Evolutionary conservation across 2,113 vertebrate genomes (phyloP).

Genomic region (Dicerorhinus sumatrensis): DNA sequence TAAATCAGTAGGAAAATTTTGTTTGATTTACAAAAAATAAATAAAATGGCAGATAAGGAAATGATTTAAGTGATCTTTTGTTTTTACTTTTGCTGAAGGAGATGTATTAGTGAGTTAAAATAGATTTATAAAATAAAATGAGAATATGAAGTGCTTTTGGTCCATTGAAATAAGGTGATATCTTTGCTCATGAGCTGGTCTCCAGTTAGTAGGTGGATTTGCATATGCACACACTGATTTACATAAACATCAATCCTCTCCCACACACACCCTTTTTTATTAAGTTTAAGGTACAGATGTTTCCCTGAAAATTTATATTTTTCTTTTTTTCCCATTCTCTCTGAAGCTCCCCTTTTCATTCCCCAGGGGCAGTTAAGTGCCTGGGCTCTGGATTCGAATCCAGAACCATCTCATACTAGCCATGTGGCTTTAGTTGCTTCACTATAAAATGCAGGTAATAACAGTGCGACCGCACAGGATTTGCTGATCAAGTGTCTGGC

Average conservation of each 20-base stretch:
- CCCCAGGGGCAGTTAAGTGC: no score
- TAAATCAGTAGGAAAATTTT: not conserved
- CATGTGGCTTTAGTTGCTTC: not conserved
- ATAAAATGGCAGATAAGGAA: not conserved
- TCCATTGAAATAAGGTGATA: not conserved
- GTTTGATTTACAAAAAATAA: not conserved
- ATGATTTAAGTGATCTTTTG: not conserved
- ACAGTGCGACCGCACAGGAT: no score
- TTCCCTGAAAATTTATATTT: not conserved
- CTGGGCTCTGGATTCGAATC: not conserved
- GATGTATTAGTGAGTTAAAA: not conserved
- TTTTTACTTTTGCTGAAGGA: not conserved
- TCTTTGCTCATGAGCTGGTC: no score
- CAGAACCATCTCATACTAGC: not conserved
- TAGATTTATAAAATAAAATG: not conserved
- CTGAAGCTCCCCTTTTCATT: not conserved
- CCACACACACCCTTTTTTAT: not conserved
- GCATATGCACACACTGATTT: not conserved
- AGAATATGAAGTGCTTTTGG: not conserved
- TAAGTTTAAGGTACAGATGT: not conserved
- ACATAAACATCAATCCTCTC: no score
- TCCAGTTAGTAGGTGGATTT: not conserved
- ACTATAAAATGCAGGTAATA: accelerated
- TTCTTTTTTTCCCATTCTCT: not conserved
- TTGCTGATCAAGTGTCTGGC: accelerated